Percentiles rank a stretch among this genome's conserved stretches.
These are phyloP conservation scores for Nannospalax galili DNA, from an alignment of 2,113 vertebrate species.

Conservation along the genomic window DNA sequence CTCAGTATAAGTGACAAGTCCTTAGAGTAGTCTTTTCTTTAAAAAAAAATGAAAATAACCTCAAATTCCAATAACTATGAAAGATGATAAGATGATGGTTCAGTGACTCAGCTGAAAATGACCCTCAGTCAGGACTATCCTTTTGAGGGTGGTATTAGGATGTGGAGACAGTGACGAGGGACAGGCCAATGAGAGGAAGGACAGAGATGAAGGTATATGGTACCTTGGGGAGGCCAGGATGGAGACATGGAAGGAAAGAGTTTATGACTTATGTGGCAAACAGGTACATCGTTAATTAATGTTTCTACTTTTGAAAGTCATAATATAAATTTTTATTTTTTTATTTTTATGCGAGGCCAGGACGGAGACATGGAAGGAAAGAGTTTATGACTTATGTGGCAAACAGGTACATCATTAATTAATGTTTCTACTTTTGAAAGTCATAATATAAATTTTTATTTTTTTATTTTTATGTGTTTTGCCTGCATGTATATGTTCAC, in stretches of 20 bases:
- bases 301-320: too few relatives aligned
- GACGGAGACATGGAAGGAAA: accelerated
- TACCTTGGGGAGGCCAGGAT: not conserved
- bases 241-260: accelerated
- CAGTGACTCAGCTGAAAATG: conserved; percentile 38
- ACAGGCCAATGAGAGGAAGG: accelerated
- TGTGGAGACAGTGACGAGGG: not conserved
- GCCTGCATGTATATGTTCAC: too few relatives aligned
- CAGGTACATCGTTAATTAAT: not conserved
- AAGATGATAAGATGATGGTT: not conserved
- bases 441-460: too few relatives aligned
- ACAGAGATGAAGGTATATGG: accelerated
- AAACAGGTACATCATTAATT: not conserved
- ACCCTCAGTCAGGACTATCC: not conserved
- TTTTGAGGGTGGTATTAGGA: not conserved
- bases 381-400: not conserved
- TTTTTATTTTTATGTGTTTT: too few relatives aligned
- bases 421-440: not conserved
- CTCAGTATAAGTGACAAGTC: too few relatives aligned
- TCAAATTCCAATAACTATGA: not conserved
- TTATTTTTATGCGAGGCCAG: too few relatives aligned
- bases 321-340: too few relatives aligned
- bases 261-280: not conserved
- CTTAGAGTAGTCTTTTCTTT: too few relatives aligned
- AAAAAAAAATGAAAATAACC: too few relatives aligned